Percentiles rank a stretch among this genome's conserved stretches.
These are phyloP conservation scores for Chirona hameri DNA, from an alignment of 2,888 invertebrate species.

Conservation along the genomic window DNA sequence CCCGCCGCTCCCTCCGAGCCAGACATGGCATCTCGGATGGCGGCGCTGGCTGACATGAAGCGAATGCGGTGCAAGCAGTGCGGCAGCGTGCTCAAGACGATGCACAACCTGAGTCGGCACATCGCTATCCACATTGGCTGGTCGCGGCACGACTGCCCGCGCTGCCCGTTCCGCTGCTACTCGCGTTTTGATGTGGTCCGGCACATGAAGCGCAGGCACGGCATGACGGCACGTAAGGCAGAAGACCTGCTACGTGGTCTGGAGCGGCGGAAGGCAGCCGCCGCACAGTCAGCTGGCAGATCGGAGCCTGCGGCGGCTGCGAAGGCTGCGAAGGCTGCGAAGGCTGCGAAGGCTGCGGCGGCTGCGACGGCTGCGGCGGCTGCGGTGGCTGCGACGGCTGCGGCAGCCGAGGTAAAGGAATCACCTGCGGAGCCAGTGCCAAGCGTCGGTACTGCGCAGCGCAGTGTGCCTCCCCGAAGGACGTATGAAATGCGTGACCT, in stretches of 20 bases:
- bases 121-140: neutral
- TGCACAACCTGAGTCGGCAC: constrained; percentile 2
- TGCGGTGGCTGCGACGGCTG: neutral
- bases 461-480: neutral
- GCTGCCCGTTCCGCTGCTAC: neutral
- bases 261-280: neutral
- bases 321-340: neutral
- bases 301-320: neutral
- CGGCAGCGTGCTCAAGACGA: neutral
- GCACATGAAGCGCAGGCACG: neutral
- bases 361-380: too few relatives aligned
- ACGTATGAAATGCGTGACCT: constrained; percentile 4
- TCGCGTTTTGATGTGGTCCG: neutral
- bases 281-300: neutral
- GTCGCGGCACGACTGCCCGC: neutral
- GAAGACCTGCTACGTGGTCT: too few relatives aligned
- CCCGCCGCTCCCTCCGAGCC: neutral
- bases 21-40: neutral
- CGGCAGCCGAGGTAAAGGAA: neutral
- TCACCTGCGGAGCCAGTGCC: neutral
- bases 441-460: neutral
- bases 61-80: neutral
- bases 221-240: neutral
- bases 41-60: neutral
- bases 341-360: too few relatives aligned